Conservation (phyloP, 2,797 vertebrate species). For the Loriculus beryllinus region DNA sequence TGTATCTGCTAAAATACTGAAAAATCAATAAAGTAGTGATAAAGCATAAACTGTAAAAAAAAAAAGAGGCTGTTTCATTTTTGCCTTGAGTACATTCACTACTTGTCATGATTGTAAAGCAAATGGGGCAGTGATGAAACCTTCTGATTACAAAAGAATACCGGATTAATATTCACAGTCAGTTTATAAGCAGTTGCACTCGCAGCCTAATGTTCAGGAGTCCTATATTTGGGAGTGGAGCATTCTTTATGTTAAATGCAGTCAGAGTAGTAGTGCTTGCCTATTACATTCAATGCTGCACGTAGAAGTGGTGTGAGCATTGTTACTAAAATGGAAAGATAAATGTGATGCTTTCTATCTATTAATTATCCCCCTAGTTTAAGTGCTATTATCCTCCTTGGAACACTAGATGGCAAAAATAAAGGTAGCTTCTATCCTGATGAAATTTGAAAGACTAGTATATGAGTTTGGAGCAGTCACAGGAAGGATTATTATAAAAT, state of each 20-base stretch:
- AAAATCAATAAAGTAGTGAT: conserved; percentile 23
- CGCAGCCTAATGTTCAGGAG: neutral
- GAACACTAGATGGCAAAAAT: neutral
- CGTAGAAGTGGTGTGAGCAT: neutral
- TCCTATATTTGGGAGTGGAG: neutral
- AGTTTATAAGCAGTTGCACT: neutral
- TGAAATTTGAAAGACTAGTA: neutral
- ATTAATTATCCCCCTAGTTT: neutral
- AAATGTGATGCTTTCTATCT: neutral
- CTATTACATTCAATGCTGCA: rapidly evolving
- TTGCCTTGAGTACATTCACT: neutral
- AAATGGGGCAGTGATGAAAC: neutral
- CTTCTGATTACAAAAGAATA: neutral
- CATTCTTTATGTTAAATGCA: neutral
- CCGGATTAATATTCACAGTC: neutral
- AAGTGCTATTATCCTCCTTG: neutral
- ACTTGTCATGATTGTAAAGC: neutral
- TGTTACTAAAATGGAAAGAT: neutral
- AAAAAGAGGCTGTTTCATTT: neutral
- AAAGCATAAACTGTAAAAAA: neutral
- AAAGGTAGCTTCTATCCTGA: neutral
- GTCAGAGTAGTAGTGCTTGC: neutral
- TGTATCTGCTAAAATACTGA: conserved; percentile 20
- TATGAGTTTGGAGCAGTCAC: neutral
- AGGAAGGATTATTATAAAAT: neutral